These are phyloP conservation scores for Python bivittatus DNA, from an alignment of 2,113 vertebrate species.

Conservation along the genomic window DNA sequence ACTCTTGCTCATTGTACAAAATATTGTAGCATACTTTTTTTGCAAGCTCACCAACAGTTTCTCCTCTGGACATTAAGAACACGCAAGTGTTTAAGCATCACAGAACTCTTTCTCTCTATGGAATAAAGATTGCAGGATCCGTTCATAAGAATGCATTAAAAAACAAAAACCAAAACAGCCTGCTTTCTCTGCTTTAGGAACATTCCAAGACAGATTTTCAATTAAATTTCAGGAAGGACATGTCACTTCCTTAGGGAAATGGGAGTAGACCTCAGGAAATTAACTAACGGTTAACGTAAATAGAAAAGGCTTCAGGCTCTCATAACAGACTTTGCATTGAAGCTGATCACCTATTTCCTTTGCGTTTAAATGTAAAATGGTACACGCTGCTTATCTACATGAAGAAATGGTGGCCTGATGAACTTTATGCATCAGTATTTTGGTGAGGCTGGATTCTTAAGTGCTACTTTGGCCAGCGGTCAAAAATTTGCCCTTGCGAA, in stretches of 20 bases:
- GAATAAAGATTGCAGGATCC: background rate
- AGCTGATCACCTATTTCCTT: background rate
- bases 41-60: background rate
- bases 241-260: slow-evolving; percentile 20
- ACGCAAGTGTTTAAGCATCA: background rate
- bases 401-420: background rate
- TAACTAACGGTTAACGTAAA: slow-evolving; percentile 14
- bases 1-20: no score
- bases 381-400: background rate
- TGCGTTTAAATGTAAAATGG: background rate
- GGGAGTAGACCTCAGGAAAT: slow-evolving; percentile 25
- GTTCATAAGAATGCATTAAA: background rate
- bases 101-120: background rate
- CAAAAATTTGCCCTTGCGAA: background rate
- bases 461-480: background rate
- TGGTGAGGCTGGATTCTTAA: background rate
- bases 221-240: slow-evolving; percentile 23
- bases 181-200: background rate
- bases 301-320: background rate
- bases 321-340: background rate
- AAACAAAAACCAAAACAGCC: background rate
- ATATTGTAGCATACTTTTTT: background rate
- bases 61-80: background rate
- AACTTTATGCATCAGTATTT: background rate
- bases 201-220: background rate